phyloP scores from a whole-genome alignment of 2,113 vertebrate genomes.

The rat (Rattus norvegicus) region GRCr8 NC_086034.1:34138501-34139000 shows the following conservation, averaged over 20 bases:
- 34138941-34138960: neutral
- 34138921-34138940: neutral
- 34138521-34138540: neutral
- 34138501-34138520: neutral
- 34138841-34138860: neutral
- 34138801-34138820: neutral
- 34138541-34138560: neutral
- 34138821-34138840: slow-evolving; percentile 23
- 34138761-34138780: neutral
- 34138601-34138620: slow-evolving; percentile 14
- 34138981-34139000: slow-evolving; percentile 32
- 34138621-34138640: neutral
- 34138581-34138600: neutral
- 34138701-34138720: neutral
- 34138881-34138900: slow-evolving; percentile 8
- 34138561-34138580: neutral
- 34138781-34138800: neutral
- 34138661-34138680: neutral
- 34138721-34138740: neutral
- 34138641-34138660: neutral
- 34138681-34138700: neutral
- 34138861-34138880: neutral
- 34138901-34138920: neutral
- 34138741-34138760: slow-evolving; percentile 31
- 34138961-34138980: neutral